Conservation (phyloP, 2,888 invertebrate species). For the Machimus rusticus region DNA sequence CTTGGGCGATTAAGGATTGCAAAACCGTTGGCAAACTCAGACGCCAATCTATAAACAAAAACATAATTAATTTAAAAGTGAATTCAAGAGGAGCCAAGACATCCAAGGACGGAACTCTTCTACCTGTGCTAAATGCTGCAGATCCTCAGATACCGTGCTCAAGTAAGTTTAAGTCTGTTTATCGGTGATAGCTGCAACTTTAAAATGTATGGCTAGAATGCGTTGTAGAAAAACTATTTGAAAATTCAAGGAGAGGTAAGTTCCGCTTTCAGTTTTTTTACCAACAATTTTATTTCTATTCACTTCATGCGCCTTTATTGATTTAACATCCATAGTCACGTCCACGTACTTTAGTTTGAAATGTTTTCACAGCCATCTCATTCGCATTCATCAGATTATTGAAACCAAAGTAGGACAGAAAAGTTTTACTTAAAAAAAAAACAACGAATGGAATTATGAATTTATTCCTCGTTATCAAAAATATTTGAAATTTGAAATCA, state of each 20-base stretch:
- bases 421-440: neutral
- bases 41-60: neutral
- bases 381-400: neutral
- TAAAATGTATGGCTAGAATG: slow-evolving; percentile 2
- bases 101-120: neutral
- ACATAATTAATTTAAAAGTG: neutral
- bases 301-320: neutral
- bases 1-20: neutral
- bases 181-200: slow-evolving; percentile 7
- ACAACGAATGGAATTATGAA: neutral
- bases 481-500: neutral
- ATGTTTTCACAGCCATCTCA: neutral
- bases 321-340: neutral
- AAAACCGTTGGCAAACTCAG: neutral
- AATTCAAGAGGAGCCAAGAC: neutral
- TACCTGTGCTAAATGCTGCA: neutral
- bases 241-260: neutral
- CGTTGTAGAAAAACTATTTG: neutral
- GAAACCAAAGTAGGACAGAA: neutral
- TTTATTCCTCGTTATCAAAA: neutral
- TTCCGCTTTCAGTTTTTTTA: neutral
- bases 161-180: slow-evolving; percentile 32
- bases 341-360: neutral
- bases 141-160: neutral
- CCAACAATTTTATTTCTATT: neutral